These are phyloP conservation scores for Melieria picta DNA, from an alignment of 2,888 invertebrate species.

Conservation along the genomic window DNA sequence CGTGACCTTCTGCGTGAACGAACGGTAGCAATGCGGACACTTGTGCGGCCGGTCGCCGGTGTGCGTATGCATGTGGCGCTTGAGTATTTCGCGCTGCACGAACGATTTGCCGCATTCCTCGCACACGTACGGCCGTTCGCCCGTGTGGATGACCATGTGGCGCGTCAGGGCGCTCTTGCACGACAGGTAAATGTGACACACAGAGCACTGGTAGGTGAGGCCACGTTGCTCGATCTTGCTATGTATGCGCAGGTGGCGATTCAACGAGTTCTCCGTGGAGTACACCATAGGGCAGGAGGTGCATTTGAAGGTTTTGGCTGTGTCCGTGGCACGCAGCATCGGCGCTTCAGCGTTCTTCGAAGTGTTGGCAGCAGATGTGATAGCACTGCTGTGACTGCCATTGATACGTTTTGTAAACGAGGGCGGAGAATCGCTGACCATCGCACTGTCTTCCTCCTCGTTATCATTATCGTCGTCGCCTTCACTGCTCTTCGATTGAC, in stretches of 20 bases:
- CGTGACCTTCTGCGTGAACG: conserved; percentile 79
- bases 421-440: neutral
- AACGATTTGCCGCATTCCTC: conserved; percentile 72
- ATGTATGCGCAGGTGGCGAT: conserved; percentile 73
- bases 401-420: neutral
- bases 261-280: conserved; percentile 70
- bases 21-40: conserved; percentile 74
- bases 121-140: conserved; percentile 68
- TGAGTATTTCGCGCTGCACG: conserved; percentile 77
- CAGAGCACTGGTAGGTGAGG: conserved; percentile 67
- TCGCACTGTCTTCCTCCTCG: neutral
- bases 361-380: conserved; percentile 49
- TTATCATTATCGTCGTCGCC: neutral
- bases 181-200: conserved; percentile 76
- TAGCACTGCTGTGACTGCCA: neutral
- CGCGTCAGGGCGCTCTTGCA: conserved; percentile 73
- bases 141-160: conserved; percentile 76
- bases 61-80: conserved; percentile 72
- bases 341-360: conserved; percentile 40
- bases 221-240: conserved; percentile 69
- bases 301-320: conserved; percentile 71
- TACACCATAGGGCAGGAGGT: conserved; percentile 73
- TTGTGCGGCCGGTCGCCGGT: conserved; percentile 73
- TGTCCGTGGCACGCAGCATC: conserved; percentile 49
- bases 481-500: neutral